phyloP scores from a whole-genome alignment of 2,113 vertebrate genomes.

The Notothenia rossii region DNA sequence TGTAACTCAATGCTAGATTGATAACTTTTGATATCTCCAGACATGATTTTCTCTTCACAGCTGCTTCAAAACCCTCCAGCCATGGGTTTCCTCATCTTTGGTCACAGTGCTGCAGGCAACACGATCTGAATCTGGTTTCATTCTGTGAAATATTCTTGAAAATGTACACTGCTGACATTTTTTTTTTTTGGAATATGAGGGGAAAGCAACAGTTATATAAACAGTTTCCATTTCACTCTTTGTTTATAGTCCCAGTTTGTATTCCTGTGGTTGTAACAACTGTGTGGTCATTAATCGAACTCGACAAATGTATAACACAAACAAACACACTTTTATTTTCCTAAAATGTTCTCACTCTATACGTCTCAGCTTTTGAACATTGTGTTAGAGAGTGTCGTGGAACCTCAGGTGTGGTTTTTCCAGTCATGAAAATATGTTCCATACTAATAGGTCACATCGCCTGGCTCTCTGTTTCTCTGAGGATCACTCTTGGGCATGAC shows the following conservation, averaged over 20 bases:
- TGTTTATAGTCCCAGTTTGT: conserved; percentile 47
- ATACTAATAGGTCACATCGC: conserved; percentile 57
- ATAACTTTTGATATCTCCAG: neutral
- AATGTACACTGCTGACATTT: conserved; percentile 13
- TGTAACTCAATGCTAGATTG: neutral
- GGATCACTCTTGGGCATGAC: conserved; percentile 56
- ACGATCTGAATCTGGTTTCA: conserved; percentile 3
- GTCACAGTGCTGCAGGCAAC: conserved; percentile 6
- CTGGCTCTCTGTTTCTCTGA: conserved; percentile 43
- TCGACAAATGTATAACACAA: conserved; percentile 22
- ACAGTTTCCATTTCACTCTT: conserved; percentile 51
- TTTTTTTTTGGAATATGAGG: neutral
- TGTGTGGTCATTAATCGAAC: conserved; percentile 24
- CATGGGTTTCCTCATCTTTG: conserved; percentile 1
- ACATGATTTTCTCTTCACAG: conserved; percentile 29
- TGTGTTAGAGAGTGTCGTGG: conserved; percentile 28
- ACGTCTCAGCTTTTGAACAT: conserved; percentile 51
- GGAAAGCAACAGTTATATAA: conserved; percentile 30
- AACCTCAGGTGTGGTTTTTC: conserved; percentile 64
- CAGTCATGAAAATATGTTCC: conserved; percentile 61
- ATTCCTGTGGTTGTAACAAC: conserved; percentile 29
- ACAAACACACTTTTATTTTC: conserved; percentile 39
- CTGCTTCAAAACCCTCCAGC: conserved; percentile 24
- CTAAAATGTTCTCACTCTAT: conserved; percentile 20
- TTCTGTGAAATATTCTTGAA: conserved; percentile 11